Evolutionary conservation across 2,888 invertebrate genomes (phyloP).

Genomic region (Mantis religiosa): DNA sequence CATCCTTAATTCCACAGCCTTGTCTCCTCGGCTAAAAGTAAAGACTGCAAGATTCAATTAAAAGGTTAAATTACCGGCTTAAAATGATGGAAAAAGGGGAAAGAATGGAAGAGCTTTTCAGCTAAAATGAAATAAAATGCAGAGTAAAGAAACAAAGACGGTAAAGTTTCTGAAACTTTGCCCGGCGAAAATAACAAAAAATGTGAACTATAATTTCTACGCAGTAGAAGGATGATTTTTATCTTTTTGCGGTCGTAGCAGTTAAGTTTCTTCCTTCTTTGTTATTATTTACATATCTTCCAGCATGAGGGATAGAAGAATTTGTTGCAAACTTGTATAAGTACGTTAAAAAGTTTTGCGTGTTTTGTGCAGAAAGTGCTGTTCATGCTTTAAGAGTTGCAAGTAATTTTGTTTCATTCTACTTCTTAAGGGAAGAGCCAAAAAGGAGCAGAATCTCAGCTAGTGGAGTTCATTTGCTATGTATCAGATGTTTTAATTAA

Average conservation of each 20-base stretch:
- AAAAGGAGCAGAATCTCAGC: too few species aligned
- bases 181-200: background rate
- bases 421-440: background rate
- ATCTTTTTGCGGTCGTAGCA: background rate
- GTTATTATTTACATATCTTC: background rate
- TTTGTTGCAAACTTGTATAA: background rate
- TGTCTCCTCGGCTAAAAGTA: background rate
- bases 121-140: background rate
- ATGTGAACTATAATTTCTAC: background rate
- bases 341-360: background rate
- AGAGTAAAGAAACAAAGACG: background rate
- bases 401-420: background rate
- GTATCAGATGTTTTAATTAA: too few species aligned
- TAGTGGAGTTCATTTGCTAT: too few species aligned
- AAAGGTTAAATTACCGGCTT: background rate
- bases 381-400: background rate
- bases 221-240: background rate
- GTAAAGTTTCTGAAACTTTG: background rate
- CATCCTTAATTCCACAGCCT: background rate
- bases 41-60: slow-evolving; percentile 9
- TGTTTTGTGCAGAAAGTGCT: background rate
- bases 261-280: background rate
- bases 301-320: background rate
- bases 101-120: background rate
- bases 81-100: background rate